Base-by-base conservation (phyloP, 2,888 invertebrate species). In the Cacoxenus indagator region DNA sequence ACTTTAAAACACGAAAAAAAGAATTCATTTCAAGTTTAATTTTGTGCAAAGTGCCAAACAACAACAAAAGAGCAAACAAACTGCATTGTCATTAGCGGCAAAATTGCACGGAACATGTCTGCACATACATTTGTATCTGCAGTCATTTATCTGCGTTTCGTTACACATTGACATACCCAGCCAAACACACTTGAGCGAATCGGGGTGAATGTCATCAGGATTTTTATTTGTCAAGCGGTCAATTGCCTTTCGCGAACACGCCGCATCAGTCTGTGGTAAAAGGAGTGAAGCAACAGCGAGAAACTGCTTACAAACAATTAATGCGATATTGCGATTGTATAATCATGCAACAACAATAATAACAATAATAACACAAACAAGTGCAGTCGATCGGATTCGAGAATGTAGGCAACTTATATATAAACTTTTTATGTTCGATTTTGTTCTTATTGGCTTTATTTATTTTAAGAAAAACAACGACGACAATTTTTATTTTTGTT, bases 151-250 rank as follows among this genome's bases (percentile, higher is more conserved):
- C 26, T 64, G 46, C 19, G 11, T 24, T 46, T 48, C 43, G 64
- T 46, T 67, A 22, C 59, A 43, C 45, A 62, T 22, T 11, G 22
- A 22, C 43, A 14, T 14, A 43, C 22, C 22, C 37, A 62, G 9
- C 9, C 6, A n/a, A 22, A 43, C 62, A 26, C n/a, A 45, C 17
- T 59, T 68, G 72, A 72, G 78, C 77, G 81, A 81, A 84, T 84
- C 82, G 84, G 84, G 84, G 84, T 85, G 84, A 84, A 84, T 84
- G 84, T 84, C 84, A 84, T 84, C 85, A 82, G 84, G 84, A 85
- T 82, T 83, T 74, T 73, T 77, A 72, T 77, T 76, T 73, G 73
- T 70, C 70, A 74, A 74, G 76, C 78, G 82, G 81, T 83, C 84
- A 82, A 77, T 76, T 78, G 84, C 81, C 81, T 83, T 71, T 76